Conservation (phyloP, 2,113 vertebrate species). For the Serilophus lunatus region DNA sequence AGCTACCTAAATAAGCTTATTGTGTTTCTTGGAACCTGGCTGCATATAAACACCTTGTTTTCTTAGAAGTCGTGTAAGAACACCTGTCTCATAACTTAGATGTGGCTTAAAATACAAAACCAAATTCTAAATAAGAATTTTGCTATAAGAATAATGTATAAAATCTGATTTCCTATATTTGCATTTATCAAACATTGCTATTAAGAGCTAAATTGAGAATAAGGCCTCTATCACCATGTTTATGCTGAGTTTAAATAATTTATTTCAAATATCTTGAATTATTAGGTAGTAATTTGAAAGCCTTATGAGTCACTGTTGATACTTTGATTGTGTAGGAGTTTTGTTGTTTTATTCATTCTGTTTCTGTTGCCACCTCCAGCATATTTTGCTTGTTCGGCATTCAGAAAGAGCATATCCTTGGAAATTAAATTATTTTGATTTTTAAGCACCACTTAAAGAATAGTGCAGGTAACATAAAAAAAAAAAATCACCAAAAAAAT, state of each 20-base stretch:
- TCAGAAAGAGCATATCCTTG: neutral
- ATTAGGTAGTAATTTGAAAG: neutral
- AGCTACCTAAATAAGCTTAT: neutral
- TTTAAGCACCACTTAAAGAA: neutral
- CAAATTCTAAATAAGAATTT: neutral
- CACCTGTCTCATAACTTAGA: neutral
- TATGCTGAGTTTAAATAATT: neutral
- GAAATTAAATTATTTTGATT: neutral
- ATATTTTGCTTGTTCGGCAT: neutral
- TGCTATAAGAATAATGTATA: neutral
- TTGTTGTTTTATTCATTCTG: neutral
- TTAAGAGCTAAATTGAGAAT: neutral
- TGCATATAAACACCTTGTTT: neutral
- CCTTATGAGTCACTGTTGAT: constrained; percentile 15
- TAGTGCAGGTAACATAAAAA: neutral
- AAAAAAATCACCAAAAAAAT: neutral
- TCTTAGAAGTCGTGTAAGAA: neutral
- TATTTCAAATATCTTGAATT: neutral
- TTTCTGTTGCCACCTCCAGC: neutral
- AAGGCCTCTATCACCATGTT: neutral
- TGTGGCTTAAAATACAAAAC: neutral
- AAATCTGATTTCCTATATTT: neutral
- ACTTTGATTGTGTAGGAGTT: neutral
- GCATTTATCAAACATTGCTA: neutral
- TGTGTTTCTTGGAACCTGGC: neutral